Evolutionary conservation across 1,140 invertebrate genomes (phyloP), one percentile per base, ranked within the genome.

Genomic region (Subanguina moxae): DNA sequence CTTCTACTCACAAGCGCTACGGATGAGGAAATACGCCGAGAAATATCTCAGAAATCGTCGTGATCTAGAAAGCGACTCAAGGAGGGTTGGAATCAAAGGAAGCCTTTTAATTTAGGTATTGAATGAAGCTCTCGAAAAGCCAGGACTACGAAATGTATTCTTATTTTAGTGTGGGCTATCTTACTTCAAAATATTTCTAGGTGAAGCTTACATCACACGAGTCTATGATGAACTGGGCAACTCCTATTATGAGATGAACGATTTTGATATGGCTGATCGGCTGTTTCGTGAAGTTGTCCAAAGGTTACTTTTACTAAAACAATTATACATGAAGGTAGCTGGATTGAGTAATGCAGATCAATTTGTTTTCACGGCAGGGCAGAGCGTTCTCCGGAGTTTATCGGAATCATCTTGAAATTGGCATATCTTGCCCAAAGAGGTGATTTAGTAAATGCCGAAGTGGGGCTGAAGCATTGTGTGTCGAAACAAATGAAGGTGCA

Each of bases 141-240:
- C 28, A 57, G 19, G 52, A 27, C 19, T n/a, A 61, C 32, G 32
- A 38, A 38, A 38, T 38, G 32, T 38, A 38, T 38, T 38, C 11
- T 38, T 11, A 38, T 38, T 38, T 3, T 38, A 38, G 11, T 38
- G n/a, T n/a, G n/a, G n/a, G n/a, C n/a, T n/a, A n/a, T n/a, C n/a
- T 38, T 11, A 38, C 32, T 38, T 38, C 3, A 5, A 5, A 38
- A 38, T 38, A 38, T 3, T 38, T 38, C 32, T 11, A 38, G 32
- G 19, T 13, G 58, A 21, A 61, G 32, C 42, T 23, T 46, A 43
- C 57, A 65, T 78, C 23, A 80, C 67, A 0, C 57, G 78, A 45
- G 67, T 83, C 17, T 66, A 67, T n/a, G 67, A 80, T 66, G 81
- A 82, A 72, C 45, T 82, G 48, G 81, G 80, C 17, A 78, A 75